phyloP scores from a whole-genome alignment of 2,797 vertebrate species.

The Betta splendens region DNA sequence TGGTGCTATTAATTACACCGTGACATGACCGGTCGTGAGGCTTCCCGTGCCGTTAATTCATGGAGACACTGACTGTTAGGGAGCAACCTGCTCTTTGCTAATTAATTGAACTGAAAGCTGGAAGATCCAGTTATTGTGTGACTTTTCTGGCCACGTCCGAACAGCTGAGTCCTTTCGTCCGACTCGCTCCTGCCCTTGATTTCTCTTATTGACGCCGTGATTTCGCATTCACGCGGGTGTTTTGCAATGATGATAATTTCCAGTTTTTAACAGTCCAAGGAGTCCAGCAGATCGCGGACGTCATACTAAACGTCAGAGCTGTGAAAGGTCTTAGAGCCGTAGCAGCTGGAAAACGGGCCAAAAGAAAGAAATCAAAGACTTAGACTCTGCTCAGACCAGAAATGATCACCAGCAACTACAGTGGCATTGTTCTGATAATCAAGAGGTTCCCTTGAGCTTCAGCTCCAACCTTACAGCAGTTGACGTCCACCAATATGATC shows the following conservation, averaged over 20 bases:
- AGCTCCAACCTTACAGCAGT: background rate
- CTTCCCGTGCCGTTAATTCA: conserved; percentile 12
- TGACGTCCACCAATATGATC: background rate
- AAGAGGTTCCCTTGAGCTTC: background rate
- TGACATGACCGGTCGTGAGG: background rate
- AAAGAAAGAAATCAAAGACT: background rate
- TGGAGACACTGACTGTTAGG: background rate
- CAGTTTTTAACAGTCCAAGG: background rate
- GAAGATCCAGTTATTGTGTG: conserved; percentile 8
- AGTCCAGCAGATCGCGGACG: background rate
- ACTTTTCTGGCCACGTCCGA: background rate
- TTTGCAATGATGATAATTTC: conserved; percentile 4
- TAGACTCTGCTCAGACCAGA: background rate
- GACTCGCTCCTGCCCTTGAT: conserved; percentile 12
- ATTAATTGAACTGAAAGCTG: conserved; percentile 10
- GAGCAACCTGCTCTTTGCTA: background rate
- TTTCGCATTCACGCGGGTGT: background rate
- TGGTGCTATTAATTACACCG: conserved; percentile 6
- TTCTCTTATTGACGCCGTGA: conserved; percentile 12
- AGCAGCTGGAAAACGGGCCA: conserved; percentile 11
- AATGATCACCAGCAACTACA: conserved; percentile 2
- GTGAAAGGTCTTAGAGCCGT: conserved; percentile 3
- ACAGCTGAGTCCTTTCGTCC: conserved; percentile 21
- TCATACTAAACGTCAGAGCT: background rate
- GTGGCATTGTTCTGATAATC: background rate